phyloP scores from a whole-genome alignment of 2,888 invertebrate species.

The Tyria jacobaeae region DNA sequence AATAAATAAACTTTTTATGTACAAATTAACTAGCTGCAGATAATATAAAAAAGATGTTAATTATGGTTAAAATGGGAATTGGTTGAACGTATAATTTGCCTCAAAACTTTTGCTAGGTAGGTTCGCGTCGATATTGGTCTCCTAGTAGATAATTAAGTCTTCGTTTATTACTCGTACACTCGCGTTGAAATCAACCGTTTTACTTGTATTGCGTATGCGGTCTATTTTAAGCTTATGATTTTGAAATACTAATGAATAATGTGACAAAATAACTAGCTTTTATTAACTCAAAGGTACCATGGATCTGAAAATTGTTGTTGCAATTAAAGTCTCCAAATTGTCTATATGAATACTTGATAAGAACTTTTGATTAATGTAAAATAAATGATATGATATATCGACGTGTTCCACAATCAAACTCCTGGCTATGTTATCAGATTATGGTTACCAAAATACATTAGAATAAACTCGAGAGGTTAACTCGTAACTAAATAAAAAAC shows the following conservation, averaged over 20 bases:
- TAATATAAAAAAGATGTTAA: too few species aligned
- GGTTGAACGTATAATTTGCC: background rate
- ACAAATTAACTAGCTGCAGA: too few species aligned
- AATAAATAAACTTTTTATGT: background rate
- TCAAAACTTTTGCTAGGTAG: background rate
- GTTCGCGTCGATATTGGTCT: background rate
- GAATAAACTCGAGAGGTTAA: too few species aligned
- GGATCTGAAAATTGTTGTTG: background rate
- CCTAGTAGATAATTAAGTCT: constrained; percentile 15
- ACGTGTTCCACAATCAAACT: too few species aligned
- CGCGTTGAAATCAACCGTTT: constrained; percentile 10
- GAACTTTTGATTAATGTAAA: too few species aligned
- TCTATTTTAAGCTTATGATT: background rate
- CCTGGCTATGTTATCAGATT: too few species aligned
- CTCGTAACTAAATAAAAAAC: too few species aligned
- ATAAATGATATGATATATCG: too few species aligned
- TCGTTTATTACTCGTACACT: constrained; percentile 18
- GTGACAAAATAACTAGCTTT: background rate
- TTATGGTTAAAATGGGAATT: too few species aligned
- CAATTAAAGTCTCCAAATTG: background rate
- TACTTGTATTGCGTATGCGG: background rate
- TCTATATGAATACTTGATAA: too few species aligned
- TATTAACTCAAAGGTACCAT: background rate
- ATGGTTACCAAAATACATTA: too few species aligned
- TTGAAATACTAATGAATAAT: background rate